These are phyloP conservation scores for Oriolus oriolus DNA, from an alignment of 2,113 vertebrate genomes.

Conservation along the genomic window DNA sequence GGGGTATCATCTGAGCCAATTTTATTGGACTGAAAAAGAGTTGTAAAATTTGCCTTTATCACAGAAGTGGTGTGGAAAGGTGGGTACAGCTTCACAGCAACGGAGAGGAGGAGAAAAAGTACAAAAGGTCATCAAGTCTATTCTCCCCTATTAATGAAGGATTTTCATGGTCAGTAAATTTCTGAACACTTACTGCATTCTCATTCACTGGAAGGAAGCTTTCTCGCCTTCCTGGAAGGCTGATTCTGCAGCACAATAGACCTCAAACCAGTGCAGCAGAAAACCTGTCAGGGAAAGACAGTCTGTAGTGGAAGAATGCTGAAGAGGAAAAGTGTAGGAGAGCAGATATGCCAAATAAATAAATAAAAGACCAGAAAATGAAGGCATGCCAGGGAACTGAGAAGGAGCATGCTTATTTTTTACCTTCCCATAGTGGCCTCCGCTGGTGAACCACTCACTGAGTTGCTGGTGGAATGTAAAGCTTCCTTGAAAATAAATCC, in stretches of 20 bases:
- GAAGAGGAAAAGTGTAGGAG: background rate
- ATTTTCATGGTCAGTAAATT: conserved; percentile 44
- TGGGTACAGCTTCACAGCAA: background rate
- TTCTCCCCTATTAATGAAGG: background rate
- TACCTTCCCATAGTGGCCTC: conserved; percentile 50
- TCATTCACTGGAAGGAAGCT: background rate
- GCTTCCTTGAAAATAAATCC: conserved; percentile 62
- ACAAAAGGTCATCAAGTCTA: background rate
- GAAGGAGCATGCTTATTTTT: conserved; percentile 44
- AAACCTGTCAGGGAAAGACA: conserved; percentile 13
- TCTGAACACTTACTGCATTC: background rate
- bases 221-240: background rate
- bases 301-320: background rate
- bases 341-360: conserved; percentile 6
- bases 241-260: background rate
- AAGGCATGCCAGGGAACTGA: background rate
- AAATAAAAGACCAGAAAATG: conserved; percentile 25
- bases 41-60: conserved; percentile 11
- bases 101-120: background rate
- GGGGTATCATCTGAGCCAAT: background rate
- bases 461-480: conserved; percentile 60
- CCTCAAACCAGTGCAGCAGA: background rate
- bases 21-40: background rate
- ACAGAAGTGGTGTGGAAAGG: background rate
- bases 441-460: conserved; percentile 33